phyloP scores from a whole-genome alignment of 2,888 invertebrate genomes.

The Cenopis cana region DNA sequence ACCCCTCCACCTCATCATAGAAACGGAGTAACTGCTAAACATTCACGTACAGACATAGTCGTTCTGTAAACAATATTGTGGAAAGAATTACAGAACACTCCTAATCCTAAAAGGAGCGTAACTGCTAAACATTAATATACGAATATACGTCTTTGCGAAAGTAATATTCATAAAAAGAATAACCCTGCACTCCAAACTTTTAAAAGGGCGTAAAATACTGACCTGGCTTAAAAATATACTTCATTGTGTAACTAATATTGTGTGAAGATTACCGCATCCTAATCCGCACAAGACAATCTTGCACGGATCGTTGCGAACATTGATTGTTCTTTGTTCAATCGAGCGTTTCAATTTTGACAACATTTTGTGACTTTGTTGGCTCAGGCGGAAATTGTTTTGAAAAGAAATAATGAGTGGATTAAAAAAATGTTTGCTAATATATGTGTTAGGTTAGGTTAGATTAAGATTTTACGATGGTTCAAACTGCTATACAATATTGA shows the following conservation, averaged over 20 bases:
- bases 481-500: too few relatives aligned
- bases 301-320: constrained; percentile 61
- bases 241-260: constrained; percentile 57
- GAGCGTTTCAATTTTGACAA: constrained; percentile 50
- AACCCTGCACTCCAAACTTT: constrained; percentile 59
- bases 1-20: neutral
- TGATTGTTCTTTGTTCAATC: constrained; percentile 56
- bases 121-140: neutral
- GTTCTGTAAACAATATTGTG: constrained; percentile 61
- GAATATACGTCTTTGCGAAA: constrained; percentile 22
- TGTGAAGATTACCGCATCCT: constrained; percentile 68
- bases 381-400: neutral
- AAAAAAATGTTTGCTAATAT: neutral
- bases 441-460: neutral
- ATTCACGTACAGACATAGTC: neutral
- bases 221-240: neutral
- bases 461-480: too few relatives aligned
- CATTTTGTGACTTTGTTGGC: constrained; percentile 31
- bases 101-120: constrained; percentile 43
- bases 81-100: constrained; percentile 61
- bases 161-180: constrained; percentile 70
- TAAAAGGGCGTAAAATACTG: neutral
- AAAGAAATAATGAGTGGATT: neutral
- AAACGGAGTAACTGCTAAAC: neutral
- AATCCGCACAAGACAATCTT: constrained; percentile 72